Conservation (phyloP, 2,888 invertebrate genomes). For the Drosophila atroscutellata region DNA sequence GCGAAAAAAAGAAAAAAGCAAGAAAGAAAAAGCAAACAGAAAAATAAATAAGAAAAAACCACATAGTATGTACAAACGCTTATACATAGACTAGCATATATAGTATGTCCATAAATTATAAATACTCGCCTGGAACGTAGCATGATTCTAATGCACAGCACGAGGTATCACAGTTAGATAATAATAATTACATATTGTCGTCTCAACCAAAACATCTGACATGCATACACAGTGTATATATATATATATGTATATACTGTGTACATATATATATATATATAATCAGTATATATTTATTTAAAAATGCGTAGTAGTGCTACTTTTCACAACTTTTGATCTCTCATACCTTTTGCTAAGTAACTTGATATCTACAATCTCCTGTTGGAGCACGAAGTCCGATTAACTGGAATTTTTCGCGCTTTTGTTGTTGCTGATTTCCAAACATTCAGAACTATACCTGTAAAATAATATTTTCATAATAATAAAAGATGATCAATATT, state of each 20-base stretch:
- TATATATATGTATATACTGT: neutral
- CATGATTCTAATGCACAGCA: conserved; percentile 35
- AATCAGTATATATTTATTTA: neutral
- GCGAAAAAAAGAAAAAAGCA: neutral
- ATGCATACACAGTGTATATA: neutral
- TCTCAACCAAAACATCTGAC: conserved; percentile 23
- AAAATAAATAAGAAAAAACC: neutral
- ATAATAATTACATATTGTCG: conserved; percentile 19
- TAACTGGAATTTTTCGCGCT: neutral
- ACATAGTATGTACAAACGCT: conserved; percentile 6
- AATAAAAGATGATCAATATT: neutral
- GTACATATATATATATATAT: neutral
- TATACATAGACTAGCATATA: conserved; percentile 8
- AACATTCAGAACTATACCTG: neutral
- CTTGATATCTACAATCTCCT: neutral
- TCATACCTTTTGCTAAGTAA: neutral
- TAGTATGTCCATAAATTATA: conserved; percentile 18
- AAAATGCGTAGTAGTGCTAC: neutral
- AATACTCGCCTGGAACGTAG: conserved; percentile 14
- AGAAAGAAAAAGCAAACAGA: neutral
- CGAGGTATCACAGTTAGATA: conserved; percentile 29
- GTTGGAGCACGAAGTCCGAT: too few species aligned
- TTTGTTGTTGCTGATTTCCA: neutral
- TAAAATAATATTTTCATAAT: neutral
- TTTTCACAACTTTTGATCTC: conserved; percentile 1